These are phyloP conservation scores for Procambarus clarkii DNA, from an alignment of 1,140 invertebrate species.

Conservation along the genomic window DNA sequence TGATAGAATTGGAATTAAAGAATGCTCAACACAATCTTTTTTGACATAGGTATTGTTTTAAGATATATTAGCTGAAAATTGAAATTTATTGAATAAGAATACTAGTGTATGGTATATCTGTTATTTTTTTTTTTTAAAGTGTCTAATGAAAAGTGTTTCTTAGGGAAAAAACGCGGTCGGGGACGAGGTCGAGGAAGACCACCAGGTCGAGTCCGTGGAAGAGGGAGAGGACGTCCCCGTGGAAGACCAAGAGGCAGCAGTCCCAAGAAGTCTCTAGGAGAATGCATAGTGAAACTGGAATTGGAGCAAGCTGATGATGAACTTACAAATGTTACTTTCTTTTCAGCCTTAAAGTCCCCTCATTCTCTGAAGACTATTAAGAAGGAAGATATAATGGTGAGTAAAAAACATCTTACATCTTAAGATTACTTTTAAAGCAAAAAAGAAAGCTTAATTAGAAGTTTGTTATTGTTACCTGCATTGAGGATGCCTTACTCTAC, in stretches of 20 bases:
- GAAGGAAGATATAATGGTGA: conserved; percentile 62
- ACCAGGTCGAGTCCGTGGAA: conserved; percentile 25
- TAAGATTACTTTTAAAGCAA: too few relatives aligned
- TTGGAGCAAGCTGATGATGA: conserved; percentile 15
- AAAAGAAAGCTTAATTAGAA: too few relatives aligned
- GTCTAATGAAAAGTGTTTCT: background rate
- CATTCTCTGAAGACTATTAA: conserved; percentile 50
- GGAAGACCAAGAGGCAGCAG: conserved; percentile 10
- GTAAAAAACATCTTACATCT: background rate
- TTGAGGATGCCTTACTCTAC: too few relatives aligned
- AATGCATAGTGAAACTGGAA: conserved; percentile 34
- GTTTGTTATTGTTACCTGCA: too few relatives aligned
- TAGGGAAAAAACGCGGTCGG: conserved; percentile 26
- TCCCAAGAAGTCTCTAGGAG: background rate
- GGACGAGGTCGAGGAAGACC: conserved; percentile 49
- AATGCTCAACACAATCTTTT: too few relatives aligned
- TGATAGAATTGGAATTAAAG: too few relatives aligned
- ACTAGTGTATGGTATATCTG: too few relatives aligned
- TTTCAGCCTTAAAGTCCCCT: conserved; percentile 22
- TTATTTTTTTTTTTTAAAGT: too few relatives aligned
- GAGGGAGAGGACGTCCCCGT: conserved; percentile 14
- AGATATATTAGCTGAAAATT: too few relatives aligned
- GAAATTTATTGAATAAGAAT: too few relatives aligned
- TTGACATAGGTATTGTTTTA: too few relatives aligned
- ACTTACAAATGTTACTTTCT: background rate